These are phyloP conservation scores for Aplysia californica DNA, from an alignment of 1,140 invertebrate species.

Conservation along the genomic window DNA sequence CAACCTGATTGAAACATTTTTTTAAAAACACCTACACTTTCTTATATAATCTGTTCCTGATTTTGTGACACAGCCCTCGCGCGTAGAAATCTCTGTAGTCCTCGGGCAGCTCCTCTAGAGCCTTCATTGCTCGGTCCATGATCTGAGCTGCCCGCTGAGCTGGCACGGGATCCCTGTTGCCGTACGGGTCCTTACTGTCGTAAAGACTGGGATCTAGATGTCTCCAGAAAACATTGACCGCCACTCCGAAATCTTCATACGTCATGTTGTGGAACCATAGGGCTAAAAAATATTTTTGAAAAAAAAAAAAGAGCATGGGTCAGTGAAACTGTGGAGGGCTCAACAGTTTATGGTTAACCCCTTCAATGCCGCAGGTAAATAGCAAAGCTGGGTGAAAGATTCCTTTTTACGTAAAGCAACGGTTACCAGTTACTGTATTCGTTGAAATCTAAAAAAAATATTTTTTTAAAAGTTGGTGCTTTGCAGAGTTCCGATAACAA, in stretches of 20 bases:
- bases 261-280: constrained; percentile 76
- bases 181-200: constrained; percentile 73
- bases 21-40: too few species aligned
- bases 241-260: constrained; percentile 70
- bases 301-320: background rate
- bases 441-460: too few species aligned
- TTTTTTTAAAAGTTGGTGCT: too few species aligned
- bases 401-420: too few species aligned
- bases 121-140: constrained; percentile 69
- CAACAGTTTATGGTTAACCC: too few species aligned
- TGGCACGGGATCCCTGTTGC: constrained; percentile 72
- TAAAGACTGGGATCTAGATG: constrained; percentile 69
- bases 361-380: too few species aligned
- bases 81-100: constrained; percentile 72
- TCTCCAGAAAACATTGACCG: constrained; percentile 75
- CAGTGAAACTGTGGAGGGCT: background rate
- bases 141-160: constrained; percentile 69
- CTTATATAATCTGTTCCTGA: too few species aligned
- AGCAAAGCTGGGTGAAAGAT: too few species aligned
- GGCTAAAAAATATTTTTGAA: constrained; percentile 55
- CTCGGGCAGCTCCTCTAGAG: constrained; percentile 69
- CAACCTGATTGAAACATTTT: too few species aligned
- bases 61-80: constrained; percentile 64
- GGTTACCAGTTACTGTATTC: too few species aligned
- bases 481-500: too few species aligned